phyloP scores from a whole-genome alignment of 1,140 invertebrate genomes.

The Prorops nasuta region DNA sequence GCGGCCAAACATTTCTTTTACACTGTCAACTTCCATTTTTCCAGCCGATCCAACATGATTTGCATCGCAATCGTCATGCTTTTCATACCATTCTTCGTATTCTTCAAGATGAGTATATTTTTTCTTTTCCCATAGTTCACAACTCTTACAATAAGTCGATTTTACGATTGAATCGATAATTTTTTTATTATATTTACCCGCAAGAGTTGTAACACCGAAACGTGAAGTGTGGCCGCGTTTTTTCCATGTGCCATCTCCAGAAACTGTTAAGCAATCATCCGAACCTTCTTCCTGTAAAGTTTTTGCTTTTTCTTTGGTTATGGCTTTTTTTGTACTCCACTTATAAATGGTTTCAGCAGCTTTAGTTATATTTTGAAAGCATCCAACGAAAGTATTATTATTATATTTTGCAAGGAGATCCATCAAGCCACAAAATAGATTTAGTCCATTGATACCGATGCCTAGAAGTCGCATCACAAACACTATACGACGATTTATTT shows the following conservation, averaged over 20 bases:
- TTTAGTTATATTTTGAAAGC: constrained; percentile 5
- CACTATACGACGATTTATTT: constrained; percentile 21
- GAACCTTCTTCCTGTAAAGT: constrained; percentile 2
- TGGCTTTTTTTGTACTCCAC: constrained; percentile 7
- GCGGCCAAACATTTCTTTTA: constrained; percentile 29
- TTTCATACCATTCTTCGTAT: constrained; percentile 21
- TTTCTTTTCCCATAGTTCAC: constrained; percentile 18
- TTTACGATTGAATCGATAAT: constrained; percentile 16
- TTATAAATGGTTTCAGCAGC: constrained; percentile 13
- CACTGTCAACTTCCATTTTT: constrained; percentile 29
- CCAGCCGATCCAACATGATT: constrained; percentile 29
- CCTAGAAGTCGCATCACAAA: constrained; percentile 22
- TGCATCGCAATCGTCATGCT: constrained; percentile 15
- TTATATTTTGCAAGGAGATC: constrained; percentile 16
- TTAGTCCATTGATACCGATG: constrained; percentile 20
- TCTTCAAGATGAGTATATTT: constrained; percentile 12
- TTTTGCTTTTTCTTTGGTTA: constrained; percentile 14
- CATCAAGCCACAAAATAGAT: constrained; percentile 24
- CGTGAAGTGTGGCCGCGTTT: constrained; percentile 7
- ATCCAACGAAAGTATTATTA: constrained; percentile 11
- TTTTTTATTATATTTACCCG: constrained; percentile 10
- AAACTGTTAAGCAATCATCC: background rate
- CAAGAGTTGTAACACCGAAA: constrained; percentile 12
- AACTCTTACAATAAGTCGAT: constrained; percentile 14
- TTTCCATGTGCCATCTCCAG: constrained; percentile 17